Evolutionary conservation across 2,888 invertebrate genomes (phyloP).

Genomic region (Nymphalis c-album): DNA sequence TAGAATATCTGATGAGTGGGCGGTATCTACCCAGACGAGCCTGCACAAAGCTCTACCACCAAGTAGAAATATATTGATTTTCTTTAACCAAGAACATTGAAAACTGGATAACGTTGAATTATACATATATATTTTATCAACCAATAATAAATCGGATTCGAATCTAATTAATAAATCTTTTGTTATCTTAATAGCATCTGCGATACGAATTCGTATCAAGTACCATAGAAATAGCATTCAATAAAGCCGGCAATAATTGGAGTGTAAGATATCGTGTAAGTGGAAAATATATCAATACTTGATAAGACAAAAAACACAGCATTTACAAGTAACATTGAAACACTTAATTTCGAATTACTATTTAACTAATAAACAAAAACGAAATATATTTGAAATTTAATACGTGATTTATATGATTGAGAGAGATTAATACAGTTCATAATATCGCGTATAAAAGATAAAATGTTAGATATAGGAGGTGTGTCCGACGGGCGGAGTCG

Average conservation of each 20-base stretch:
- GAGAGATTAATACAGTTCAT: conserved; percentile 28
- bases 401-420: conserved; percentile 3
- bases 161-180: conserved; percentile 53
- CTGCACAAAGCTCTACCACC: too few relatives aligned
- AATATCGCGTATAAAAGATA: conserved; percentile 32
- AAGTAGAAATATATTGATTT: conserved; percentile 11
- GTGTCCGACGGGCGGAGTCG: conserved; percentile 68
- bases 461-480: conserved; percentile 47
- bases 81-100: background rate
- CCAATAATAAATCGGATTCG: conserved; percentile 32
- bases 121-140: conserved; percentile 17
- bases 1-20: too few relatives aligned
- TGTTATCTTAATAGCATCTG: conserved; percentile 75
- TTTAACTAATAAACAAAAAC: background rate
- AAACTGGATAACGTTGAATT: conserved; percentile 10
- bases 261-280: conserved; percentile 40
- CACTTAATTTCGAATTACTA: background rate
- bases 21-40: too few relatives aligned
- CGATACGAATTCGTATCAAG: conserved; percentile 52
- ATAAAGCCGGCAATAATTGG: conserved; percentile 64
- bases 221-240: conserved; percentile 62
- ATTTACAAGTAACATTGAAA: background rate
- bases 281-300: background rate
- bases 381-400: background rate
- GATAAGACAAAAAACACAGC: background rate